Conservation (phyloP, 2,888 invertebrate genomes). For the Mylabris sibirica region DNA sequence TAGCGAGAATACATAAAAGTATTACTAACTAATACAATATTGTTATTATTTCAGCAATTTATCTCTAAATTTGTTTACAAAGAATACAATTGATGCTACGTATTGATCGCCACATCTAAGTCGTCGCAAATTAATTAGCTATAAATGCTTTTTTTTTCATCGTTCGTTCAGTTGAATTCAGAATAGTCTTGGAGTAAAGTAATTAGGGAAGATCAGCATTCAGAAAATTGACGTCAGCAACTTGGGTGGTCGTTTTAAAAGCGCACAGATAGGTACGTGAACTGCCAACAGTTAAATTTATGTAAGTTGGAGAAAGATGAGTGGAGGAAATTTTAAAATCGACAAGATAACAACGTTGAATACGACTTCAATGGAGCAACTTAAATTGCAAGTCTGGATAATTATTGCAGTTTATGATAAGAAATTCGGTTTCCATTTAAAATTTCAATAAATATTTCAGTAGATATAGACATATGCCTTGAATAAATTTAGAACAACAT, state of each 20-base stretch:
- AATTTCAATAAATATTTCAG: neutral
- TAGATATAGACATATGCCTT: too few species aligned
- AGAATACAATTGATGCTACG: too few species aligned
- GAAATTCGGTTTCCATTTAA: too few species aligned
- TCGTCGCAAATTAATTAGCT: conserved; percentile 46
- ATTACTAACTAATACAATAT: neutral
- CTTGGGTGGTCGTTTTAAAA: conserved; percentile 51
- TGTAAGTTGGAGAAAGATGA: too few species aligned
- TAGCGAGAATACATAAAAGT: neutral
- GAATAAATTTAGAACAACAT: neutral
- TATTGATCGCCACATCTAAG: neutral
- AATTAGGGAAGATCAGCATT: conserved; percentile 51
- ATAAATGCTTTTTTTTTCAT: conserved; percentile 45
- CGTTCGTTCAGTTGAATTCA: conserved; percentile 42
- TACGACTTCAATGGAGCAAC: too few species aligned
- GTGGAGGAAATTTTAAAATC: too few species aligned
- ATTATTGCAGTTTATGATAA: neutral
- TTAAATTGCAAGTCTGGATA: conserved; percentile 4
- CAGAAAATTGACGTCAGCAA: conserved; percentile 50
- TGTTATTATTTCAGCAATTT: neutral
- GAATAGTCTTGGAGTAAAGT: conserved; percentile 47
- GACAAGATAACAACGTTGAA: too few species aligned
- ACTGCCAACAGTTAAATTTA: too few species aligned
- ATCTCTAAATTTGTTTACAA: too few species aligned
- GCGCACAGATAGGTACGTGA: conserved; percentile 16